Evolutionary conservation across 2,797 vertebrate species (phyloP).

Genomic region (Acanthis flammea): DNA sequence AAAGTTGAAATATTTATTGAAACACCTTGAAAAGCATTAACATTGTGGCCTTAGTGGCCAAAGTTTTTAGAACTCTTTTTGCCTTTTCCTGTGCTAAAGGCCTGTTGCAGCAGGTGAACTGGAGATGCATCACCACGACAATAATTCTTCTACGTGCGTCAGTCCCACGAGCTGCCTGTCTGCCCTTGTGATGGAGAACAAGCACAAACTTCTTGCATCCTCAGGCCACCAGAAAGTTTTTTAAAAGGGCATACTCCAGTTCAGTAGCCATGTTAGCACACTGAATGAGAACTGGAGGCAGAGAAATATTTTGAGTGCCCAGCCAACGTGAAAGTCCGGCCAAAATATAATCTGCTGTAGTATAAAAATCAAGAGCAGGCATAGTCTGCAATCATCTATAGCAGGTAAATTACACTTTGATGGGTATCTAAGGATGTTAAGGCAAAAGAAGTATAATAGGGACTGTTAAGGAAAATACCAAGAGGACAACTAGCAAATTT

Average conservation of each 20-base stretch:
- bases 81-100: background rate
- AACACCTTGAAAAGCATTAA: background rate
- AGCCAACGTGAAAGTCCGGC: background rate
- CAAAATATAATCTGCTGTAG: background rate
- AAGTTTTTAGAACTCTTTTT: background rate
- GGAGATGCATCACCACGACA: background rate
- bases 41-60: background rate
- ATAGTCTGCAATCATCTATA: background rate
- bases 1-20: background rate
- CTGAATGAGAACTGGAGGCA: background rate
- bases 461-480: background rate
- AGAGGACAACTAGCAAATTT: background rate
- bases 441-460: background rate
- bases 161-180: background rate
- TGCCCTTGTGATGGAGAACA: background rate
- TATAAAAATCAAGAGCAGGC: background rate
- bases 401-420: background rate
- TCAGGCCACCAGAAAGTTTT: background rate
- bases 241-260: background rate
- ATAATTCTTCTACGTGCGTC: background rate
- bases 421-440: background rate
- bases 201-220: background rate
- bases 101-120: background rate
- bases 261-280: background rate
- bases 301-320: background rate